Conservation (phyloP, 2,888 invertebrate species). For the Macrophya alboannulata region DNA sequence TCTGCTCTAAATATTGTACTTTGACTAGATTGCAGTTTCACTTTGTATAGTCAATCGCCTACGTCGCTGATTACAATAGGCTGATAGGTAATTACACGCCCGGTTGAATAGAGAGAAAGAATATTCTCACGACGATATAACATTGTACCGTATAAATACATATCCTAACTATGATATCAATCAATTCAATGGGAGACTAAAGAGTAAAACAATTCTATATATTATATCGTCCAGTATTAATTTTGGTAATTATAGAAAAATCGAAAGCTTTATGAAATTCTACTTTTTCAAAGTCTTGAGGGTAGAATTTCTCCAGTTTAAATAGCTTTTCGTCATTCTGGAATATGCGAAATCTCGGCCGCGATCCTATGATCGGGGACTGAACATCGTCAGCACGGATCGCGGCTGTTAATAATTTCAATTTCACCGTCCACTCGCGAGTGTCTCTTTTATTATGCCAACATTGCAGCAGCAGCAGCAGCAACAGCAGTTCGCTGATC, state of each 20-base stretch:
- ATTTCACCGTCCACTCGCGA: constrained; percentile 7
- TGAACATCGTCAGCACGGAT: neutral
- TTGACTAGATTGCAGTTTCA: constrained; percentile 6
- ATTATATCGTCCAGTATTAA: neutral
- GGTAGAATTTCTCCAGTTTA: neutral
- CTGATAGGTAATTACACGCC: constrained; percentile 25
- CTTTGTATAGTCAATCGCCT: neutral
- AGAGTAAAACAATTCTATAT: neutral
- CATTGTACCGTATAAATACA: neutral
- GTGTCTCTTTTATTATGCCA: neutral
- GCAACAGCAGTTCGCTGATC: neutral
- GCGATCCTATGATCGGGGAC: neutral
- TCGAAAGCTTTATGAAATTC: neutral
- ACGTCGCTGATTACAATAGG: constrained; percentile 4
- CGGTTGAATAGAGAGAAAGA: neutral
- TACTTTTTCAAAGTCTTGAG: neutral
- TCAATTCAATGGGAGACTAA: neutral
- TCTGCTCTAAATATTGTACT: neutral
- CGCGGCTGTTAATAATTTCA: neutral
- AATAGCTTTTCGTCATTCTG: neutral
- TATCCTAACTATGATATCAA: neutral
- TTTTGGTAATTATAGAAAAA: neutral
- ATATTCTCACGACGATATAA: neutral
- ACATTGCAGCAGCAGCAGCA: neutral
- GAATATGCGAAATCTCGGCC: neutral